Evolutionary conservation across 2,888 invertebrate genomes (phyloP).

Genomic region (Callyntrura sp.): DNA sequence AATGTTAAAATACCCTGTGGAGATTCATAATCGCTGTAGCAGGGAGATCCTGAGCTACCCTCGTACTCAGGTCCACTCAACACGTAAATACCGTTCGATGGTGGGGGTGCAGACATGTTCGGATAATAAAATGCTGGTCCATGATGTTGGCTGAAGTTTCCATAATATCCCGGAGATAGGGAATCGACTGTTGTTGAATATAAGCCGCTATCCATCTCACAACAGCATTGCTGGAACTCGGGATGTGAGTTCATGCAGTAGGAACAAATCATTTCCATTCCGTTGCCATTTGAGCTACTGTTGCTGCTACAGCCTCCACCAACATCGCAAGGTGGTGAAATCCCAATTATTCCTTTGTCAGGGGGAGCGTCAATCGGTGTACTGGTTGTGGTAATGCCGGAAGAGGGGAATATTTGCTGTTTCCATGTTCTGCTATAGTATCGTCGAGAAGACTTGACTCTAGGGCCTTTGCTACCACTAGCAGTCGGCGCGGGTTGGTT

Average conservation of each 20-base stretch:
- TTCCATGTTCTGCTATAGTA: slow-evolving; percentile 55
- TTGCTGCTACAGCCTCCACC: slow-evolving; percentile 30
- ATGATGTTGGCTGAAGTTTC: slow-evolving; percentile 31
- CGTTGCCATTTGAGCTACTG: slow-evolving; percentile 43
- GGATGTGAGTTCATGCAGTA: slow-evolving; percentile 71
- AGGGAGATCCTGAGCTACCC: slow-evolving; percentile 61
- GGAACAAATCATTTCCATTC: slow-evolving; percentile 61
- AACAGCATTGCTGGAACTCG: slow-evolving; percentile 62
- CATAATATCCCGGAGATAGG: slow-evolving; percentile 67
- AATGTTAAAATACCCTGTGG: slow-evolving; percentile 68
- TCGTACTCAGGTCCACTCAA: slow-evolving; percentile 63
- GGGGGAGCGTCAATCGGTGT: slow-evolving; percentile 62
- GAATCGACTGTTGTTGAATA: slow-evolving; percentile 62
- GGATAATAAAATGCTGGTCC: slow-evolving; percentile 66
- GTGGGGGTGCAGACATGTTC: background rate
- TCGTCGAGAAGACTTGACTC: slow-evolving; percentile 11
- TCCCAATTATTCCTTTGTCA: slow-evolving; percentile 40
- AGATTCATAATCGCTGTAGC: slow-evolving; percentile 67
- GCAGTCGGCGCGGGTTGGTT: background rate
- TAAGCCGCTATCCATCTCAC: slow-evolving; percentile 66
- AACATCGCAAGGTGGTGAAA: background rate
- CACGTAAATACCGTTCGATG: slow-evolving; percentile 37
- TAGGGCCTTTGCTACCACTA: slow-evolving; percentile 24
- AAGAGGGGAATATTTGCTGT: slow-evolving; percentile 28
- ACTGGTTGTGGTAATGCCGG: slow-evolving; percentile 61